phyloP scores from a whole-genome alignment of 2,888 invertebrate species.

The Tachina fera region DNA sequence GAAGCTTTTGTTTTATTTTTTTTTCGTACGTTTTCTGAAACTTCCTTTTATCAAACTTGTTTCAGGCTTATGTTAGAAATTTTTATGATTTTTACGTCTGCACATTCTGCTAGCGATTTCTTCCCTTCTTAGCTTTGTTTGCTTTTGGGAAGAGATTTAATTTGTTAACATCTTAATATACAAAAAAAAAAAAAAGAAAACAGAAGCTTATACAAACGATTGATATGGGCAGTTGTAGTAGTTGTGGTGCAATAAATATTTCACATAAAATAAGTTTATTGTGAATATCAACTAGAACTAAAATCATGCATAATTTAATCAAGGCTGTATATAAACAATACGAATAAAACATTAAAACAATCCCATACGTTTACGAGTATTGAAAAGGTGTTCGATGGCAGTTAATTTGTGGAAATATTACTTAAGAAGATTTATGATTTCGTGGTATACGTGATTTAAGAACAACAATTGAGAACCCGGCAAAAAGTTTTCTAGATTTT shows the following conservation, averaged over 20 bases:
- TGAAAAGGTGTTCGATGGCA: not conserved
- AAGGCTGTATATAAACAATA: constrained; percentile 34
- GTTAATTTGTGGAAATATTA: not conserved
- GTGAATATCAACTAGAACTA: constrained; percentile 38
- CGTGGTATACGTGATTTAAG: not conserved
- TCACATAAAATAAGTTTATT: constrained; percentile 12
- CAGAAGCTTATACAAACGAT: constrained; percentile 12
- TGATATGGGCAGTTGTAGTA: not conserved
- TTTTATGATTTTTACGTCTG: constrained; percentile 51
- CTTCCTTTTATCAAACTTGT: constrained; percentile 29
- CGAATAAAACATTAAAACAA: constrained; percentile 4
- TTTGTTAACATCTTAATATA: constrained; percentile 43
- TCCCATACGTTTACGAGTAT: not conserved
- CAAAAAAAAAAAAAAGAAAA: constrained; percentile 15
- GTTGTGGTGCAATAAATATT: constrained; percentile 20
- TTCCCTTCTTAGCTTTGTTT: not conserved
- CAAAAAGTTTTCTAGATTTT: too few relatives aligned
- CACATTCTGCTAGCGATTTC: not conserved
- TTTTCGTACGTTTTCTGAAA: constrained; percentile 29
- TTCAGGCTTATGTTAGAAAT: constrained; percentile 43
- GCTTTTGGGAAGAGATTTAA: constrained; percentile 31
- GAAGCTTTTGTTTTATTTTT: constrained; percentile 36
- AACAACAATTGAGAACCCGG: not conserved
- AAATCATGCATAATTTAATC: constrained; percentile 53
- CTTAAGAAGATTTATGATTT: not conserved